Percentiles rank a stretch among this genome's conserved stretches.
Conservation (phyloP, 35 echinoderm and acorn worm species). For the Chiridota heheva region DNA sequence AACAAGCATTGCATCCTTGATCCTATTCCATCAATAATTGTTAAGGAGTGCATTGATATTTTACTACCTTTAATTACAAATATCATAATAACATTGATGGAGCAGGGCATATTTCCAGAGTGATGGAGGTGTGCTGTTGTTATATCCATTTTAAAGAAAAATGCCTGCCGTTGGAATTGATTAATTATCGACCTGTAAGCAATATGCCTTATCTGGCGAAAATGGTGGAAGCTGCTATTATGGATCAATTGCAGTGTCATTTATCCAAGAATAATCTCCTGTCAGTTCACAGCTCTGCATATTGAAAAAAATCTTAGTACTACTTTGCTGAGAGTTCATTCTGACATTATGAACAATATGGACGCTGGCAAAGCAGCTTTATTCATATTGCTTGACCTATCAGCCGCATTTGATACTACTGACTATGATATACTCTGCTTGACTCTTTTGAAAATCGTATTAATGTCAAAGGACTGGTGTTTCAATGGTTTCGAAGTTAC, state of each 20-base stretch:
- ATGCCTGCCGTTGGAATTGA: neutral
- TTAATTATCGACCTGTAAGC: slow-evolving; percentile 7
- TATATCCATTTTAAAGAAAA: neutral
- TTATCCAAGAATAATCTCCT: neutral
- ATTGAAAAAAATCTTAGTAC: neutral
- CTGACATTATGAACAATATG: slow-evolving; percentile 16
- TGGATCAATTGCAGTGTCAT: neutral
- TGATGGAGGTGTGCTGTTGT: slow-evolving; percentile 28
- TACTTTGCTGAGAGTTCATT: neutral
- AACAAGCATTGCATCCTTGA: slow-evolving; percentile 16
- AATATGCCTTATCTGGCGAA: slow-evolving; percentile 5
- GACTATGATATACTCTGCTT: neutral
- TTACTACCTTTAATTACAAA: neutral
- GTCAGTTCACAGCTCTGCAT: neutral
- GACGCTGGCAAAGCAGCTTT: slow-evolving; percentile 5
- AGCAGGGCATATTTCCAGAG: neutral
- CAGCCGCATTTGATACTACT: slow-evolving; percentile 10
- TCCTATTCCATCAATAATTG: neutral
- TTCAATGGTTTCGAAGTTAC: neutral
- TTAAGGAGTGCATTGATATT: slow-evolving; percentile 11
- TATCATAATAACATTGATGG: neutral
- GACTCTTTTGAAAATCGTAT: neutral
- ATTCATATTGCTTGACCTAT: slow-evolving; percentile 9
- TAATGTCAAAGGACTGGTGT: slow-evolving; percentile 16
- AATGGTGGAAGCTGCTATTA: slow-evolving; percentile 13